Evolutionary conservation across 2,797 vertebrate species (phyloP).

Genomic region (Catharus ustulatus): DNA sequence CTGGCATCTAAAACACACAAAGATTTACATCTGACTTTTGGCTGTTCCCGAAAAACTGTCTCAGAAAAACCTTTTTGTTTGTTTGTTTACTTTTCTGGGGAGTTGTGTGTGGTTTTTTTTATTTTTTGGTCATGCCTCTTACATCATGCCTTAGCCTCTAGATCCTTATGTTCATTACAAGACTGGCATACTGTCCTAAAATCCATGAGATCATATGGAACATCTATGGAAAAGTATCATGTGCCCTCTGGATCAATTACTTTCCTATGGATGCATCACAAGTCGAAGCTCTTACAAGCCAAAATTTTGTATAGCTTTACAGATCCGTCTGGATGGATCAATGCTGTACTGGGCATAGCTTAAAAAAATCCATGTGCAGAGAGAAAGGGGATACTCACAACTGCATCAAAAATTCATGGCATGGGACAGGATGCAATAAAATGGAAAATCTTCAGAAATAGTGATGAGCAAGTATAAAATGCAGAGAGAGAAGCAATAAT

Average conservation of each 20-base stretch:
- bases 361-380: not conserved
- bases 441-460: not conserved
- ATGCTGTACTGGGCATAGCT: not conserved
- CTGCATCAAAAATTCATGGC: not conserved
- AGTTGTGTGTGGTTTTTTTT: too few relatives aligned
- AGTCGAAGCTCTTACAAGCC: not conserved
- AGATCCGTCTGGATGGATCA: not conserved
- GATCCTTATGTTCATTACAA: not conserved
- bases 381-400: not conserved
- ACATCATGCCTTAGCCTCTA: not conserved
- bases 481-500: not conserved
- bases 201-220: not conserved
- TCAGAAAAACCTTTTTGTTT: not conserved
- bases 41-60: not conserved
- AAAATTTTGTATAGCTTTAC: not conserved
- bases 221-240: rapidly evolving
- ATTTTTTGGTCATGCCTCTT: not conserved
- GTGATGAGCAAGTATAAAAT: not conserved
- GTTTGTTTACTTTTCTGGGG: not conserved
- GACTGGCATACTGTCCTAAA: not conserved
- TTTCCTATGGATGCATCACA: not conserved
- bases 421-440: not conserved
- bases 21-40: not conserved
- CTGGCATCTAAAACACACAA: not conserved
- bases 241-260: not conserved